Conservation (phyloP, 2,113 vertebrate species). For the Podilymbus podiceps region DNA sequence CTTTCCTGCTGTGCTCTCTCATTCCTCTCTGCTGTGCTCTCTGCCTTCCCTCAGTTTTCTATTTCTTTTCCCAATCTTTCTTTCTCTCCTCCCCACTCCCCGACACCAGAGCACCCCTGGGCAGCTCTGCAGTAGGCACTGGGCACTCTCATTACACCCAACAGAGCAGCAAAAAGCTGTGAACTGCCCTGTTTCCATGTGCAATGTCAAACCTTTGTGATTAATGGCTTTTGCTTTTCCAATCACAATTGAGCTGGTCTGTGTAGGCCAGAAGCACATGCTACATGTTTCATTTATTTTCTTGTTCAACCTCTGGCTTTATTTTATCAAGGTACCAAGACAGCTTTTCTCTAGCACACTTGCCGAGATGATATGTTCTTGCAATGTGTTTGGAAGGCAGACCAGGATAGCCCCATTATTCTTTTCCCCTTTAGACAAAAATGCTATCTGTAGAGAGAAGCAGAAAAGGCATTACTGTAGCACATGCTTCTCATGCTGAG, state of each 20-base stretch:
- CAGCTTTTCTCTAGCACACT: background rate
- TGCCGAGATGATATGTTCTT: background rate
- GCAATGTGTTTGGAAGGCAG: background rate
- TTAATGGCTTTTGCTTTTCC: background rate
- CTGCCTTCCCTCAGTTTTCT: background rate
- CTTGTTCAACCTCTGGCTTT: background rate
- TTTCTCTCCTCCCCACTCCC: background rate
- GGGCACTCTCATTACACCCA: background rate
- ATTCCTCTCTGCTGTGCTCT: background rate
- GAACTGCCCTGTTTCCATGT: background rate
- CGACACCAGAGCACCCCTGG: background rate
- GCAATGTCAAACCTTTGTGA: background rate
- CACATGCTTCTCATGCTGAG: background rate
- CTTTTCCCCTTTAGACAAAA: background rate
- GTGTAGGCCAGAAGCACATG: background rate
- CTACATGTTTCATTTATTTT: background rate
- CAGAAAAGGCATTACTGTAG: background rate
- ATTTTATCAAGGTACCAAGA: background rate
- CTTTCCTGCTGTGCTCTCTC: background rate
- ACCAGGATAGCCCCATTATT: background rate
- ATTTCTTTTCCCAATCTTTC: background rate
- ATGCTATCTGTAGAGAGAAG: background rate
- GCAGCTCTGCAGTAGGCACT: background rate
- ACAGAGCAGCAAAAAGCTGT: background rate
- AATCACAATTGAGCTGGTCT: background rate